A percentile compares a stretch with the other conserved stretches of the same genome.
These are phyloP conservation scores for Caradrina clavipalpis DNA, from an alignment of 2,888 invertebrate genomes.

Conservation along the genomic window DNA sequence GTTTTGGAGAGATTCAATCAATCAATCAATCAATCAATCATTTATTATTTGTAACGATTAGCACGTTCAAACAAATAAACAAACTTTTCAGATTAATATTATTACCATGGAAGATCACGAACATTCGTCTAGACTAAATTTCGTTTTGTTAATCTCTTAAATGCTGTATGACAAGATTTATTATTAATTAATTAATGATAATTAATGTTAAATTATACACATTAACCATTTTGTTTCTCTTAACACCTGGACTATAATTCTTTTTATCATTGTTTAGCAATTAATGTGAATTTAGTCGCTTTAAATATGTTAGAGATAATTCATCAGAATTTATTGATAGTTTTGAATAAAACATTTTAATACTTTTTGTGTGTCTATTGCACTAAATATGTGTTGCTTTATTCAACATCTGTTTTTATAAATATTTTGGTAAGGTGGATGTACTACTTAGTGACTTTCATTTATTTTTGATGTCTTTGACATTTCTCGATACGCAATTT, in stretches of 20 bases:
- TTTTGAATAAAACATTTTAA: constrained; percentile 7
- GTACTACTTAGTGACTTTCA: too few relatives aligned
- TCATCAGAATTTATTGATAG: constrained; percentile 14
- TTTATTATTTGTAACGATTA: too few relatives aligned
- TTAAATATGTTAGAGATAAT: constrained; percentile 31
- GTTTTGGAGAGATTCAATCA: too few relatives aligned
- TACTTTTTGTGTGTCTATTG: constrained; percentile 22
- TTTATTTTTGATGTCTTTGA: too few relatives aligned
- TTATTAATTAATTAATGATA: constrained; percentile 30
- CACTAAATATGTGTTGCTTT: not conserved
- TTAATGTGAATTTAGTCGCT: constrained; percentile 30
- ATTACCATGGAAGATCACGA: not conserved
- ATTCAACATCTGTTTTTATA: not conserved
- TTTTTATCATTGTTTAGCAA: constrained; percentile 26
- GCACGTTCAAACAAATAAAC: too few relatives aligned
- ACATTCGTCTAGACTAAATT: not conserved
- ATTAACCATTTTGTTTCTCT: constrained; percentile 32
- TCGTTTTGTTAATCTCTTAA: constrained; percentile 21
- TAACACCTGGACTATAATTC: constrained; percentile 6
- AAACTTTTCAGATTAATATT: too few relatives aligned
- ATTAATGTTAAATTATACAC: constrained; percentile 27
- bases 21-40: too few relatives aligned
- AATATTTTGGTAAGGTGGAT: constrained; percentile 7
- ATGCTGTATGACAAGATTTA: constrained; percentile 22
- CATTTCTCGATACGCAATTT: too few relatives aligned